Base-by-base conservation (phyloP, 2,888 invertebrate species). In the Tinea trinotella region DNA sequence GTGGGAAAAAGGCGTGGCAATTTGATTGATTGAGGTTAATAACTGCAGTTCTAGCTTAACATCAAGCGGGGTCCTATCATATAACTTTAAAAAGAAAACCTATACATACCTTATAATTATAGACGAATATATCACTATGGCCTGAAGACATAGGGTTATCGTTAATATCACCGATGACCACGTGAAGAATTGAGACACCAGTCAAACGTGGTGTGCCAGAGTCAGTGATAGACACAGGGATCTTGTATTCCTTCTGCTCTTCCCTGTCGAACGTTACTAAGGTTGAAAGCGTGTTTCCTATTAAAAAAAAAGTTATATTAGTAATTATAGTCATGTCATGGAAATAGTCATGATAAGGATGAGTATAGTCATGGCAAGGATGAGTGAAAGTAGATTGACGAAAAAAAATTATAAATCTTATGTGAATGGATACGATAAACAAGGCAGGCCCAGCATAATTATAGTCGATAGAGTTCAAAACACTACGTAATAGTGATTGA, bases 81-180 rank as follows among this genome's bases (percentile, higher is more conserved):
- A n/a, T n/a, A n/a, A n/a, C n/a, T n/a, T n/a, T n/a, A 36, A 12
- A 36, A n/a, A 9, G 12, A 36, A 46, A 46, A 46, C 18, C 18
- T 12, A 40, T 40, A 19, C 63, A 61, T 80, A 92, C 93, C 89
- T 92, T 93, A 71, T 97, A 99, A 69, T 96, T 97, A 76, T 98
- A 98, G 1, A 99, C 95, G 68, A 96, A 95, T 63, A 99, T 96
- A 58, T 92, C 89, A 70, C 97, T 98, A 22, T 90, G 89, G 0
- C 98, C 99, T 48, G 93, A 90, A 49, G 88, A 85, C 93, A 98
- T 99, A 1, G 90, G 85, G 71, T 97, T 97, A 70, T 98, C 98
- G 71, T 99, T 99, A 57, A 90, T 89, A 77, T 99, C 99, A 2
- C 97, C 98, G 59, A 99, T 97, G 35, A 97, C 93, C 10, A 98